A percentile compares a stretch with the other conserved stretches of the same genome.
These are phyloP conservation scores for Cerastis rubricosa DNA, from an alignment of 2,888 invertebrate genomes.

Conservation along the genomic window DNA sequence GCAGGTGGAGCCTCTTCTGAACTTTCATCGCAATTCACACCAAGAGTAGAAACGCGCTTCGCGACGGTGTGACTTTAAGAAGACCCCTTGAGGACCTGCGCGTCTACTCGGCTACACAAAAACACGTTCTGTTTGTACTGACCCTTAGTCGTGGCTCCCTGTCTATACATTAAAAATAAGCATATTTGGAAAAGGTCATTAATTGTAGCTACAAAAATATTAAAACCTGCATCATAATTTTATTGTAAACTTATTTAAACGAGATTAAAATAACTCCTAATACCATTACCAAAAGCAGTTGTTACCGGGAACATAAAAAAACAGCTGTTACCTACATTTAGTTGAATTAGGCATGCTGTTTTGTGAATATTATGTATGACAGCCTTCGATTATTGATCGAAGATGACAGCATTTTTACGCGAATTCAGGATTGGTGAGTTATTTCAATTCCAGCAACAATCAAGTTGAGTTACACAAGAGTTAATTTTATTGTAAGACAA, in stretches of 20 bases:
- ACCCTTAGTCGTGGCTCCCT: neutral
- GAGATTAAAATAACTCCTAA: neutral
- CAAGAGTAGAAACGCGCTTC: no score
- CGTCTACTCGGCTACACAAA: no score
- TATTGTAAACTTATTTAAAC: neutral
- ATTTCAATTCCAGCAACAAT: neutral
- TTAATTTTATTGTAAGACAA: neutral
- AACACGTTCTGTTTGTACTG: neutral
- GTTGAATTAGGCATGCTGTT: neutral
- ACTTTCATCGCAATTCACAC: no score
- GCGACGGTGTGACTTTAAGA: no score
- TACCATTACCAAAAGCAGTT: neutral
- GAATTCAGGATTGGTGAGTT: neutral
- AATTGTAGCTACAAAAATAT: slow-evolving; percentile 18
- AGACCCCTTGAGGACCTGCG: neutral
- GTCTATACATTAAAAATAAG: neutral
- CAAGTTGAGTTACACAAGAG: neutral
- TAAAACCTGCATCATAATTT: slow-evolving; percentile 6
- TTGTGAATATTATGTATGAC: neutral
- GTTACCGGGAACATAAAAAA: neutral
- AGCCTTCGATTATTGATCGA: no score
- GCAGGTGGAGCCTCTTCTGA: neutral
- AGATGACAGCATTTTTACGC: neutral
- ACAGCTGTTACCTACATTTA: neutral
- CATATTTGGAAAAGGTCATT: neutral